Conservation (phyloP, 1,140 invertebrate genomes). For the Elysia chlorotica region DNA sequence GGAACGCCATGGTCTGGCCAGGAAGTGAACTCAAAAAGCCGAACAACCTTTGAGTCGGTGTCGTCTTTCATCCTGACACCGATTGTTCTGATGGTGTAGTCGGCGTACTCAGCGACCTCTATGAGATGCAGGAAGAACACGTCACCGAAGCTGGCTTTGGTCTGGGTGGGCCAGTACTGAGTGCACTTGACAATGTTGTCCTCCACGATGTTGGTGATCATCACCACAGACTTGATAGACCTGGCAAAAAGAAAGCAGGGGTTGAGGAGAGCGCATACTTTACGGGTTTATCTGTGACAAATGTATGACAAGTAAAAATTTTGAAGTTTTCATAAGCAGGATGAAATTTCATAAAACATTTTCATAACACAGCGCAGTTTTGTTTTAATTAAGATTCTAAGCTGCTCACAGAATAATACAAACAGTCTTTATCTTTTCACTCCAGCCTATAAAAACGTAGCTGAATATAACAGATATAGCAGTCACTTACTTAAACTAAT, state of each 20-base stretch:
- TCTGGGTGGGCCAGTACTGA: slow-evolving; percentile 57
- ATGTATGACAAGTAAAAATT: too few species aligned
- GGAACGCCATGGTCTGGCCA: slow-evolving; percentile 99
- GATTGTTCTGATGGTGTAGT: slow-evolving; percentile 47
- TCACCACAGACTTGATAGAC: slow-evolving; percentile 46
- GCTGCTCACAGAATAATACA: too few species aligned
- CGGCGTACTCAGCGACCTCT: slow-evolving; percentile 41
- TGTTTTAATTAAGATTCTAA: too few species aligned
- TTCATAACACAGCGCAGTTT: too few species aligned
- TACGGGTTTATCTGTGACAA: background rate
- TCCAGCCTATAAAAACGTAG: too few species aligned
- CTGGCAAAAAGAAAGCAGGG: background rate
- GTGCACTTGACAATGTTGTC: slow-evolving; percentile 59
- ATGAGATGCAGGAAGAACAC: slow-evolving; percentile 45
- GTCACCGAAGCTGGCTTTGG: slow-evolving; percentile 38
- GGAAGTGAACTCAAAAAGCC: slow-evolving; percentile 88
- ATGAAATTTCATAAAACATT: too few species aligned
- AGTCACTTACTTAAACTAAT: too few species aligned
- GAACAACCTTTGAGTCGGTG: slow-evolving; percentile 28
- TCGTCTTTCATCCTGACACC: slow-evolving; percentile 14
- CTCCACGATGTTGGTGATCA: slow-evolving; percentile 55
- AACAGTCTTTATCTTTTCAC: too few species aligned
- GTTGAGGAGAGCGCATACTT: background rate
- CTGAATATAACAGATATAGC: too few species aligned
- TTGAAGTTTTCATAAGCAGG: too few species aligned